Evolutionary conservation across 2,797 vertebrate genomes (phyloP), one percentile per base, ranked within the genome.

Genomic region (Paratrypauchen microcephalus): DNA sequence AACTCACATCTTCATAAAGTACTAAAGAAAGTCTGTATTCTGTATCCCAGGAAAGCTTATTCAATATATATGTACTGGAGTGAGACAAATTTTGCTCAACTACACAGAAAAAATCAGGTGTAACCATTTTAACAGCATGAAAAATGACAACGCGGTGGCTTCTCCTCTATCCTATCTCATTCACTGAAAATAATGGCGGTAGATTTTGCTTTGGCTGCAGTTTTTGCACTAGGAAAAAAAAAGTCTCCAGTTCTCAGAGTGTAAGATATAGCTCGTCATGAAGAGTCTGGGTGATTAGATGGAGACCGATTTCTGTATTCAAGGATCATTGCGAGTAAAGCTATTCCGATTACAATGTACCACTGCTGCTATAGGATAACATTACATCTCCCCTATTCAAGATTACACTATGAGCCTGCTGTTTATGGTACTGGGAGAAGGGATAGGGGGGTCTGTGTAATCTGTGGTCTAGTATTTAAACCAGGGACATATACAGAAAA

Each of bases 381-480:
- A 82, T 75, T 85, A 80, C 79, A 66, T 68, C 41, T 74, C 39
- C 65, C 74, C 2, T 9, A 13, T 75, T 73, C 73, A 23, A 74
- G 83, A 90, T 88, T 85, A 85, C 77, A 7, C 58, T 79, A 84
- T 65, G 87, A 80, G 57, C 80, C 74, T 69, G 58, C 83, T 82
- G 83, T 88, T 86, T 82, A 76, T 83, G 88, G 65, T 30, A 75
- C 1, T 69, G 76, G 65, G 62, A 28, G 79, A 79, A 24, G 69
- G 83, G 68, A 65, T 13, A n/a, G 68, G 61, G 71, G 86, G 86
- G 85, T 80, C 80, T 86, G 58, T 84, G 87, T 89, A 88, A 90
- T 90, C 87, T 83, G 81, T 45, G 15, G 13, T 45, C 41, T 45
- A 15, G 41, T 45, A 72, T 78, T 88, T 68, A 83, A 79, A 86